phyloP scores from a whole-genome alignment of 1,140 invertebrate genomes.

The Drosophila aff. region DNA sequence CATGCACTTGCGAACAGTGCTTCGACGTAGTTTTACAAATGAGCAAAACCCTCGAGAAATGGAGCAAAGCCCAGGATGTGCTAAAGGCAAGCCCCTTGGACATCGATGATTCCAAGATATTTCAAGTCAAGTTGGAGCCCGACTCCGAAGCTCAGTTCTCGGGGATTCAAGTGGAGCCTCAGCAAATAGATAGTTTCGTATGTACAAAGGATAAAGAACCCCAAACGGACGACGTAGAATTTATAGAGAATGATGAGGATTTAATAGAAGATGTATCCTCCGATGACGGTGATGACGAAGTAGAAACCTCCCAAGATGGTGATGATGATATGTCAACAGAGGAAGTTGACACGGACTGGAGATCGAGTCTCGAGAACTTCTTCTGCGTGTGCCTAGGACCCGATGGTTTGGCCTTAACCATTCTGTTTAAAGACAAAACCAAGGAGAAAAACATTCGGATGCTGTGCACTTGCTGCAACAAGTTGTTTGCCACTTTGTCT shows the following conservation, averaged over 20 bases:
- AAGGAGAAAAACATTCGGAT: neutral
- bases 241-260: neutral
- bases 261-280: neutral
- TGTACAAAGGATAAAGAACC: neutral
- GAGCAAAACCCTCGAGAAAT: constrained; percentile 6
- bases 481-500: constrained; percentile 3
- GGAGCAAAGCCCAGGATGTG: constrained; percentile 5
- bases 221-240: neutral
- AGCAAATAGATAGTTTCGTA: neutral
- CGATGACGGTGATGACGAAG: neutral
- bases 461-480: constrained; percentile 27
- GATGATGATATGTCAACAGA: neutral
- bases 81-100: constrained; percentile 1
- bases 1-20: constrained; percentile 9
- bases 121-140: constrained; percentile 16
- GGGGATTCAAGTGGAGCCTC: neutral
- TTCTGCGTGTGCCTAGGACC: constrained; percentile 12
- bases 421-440: constrained; percentile 16
- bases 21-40: neutral
- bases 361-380: constrained; percentile 6
- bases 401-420: constrained; percentile 20
- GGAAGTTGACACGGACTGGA: neutral
- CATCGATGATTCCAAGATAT: constrained; percentile 21
- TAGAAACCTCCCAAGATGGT: no score
- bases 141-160: neutral